A percentile compares a stretch with the other conserved stretches of the same genome.
Conservation (phyloP, 2,888 invertebrate genomes). For the Rhingia campestris region DNA sequence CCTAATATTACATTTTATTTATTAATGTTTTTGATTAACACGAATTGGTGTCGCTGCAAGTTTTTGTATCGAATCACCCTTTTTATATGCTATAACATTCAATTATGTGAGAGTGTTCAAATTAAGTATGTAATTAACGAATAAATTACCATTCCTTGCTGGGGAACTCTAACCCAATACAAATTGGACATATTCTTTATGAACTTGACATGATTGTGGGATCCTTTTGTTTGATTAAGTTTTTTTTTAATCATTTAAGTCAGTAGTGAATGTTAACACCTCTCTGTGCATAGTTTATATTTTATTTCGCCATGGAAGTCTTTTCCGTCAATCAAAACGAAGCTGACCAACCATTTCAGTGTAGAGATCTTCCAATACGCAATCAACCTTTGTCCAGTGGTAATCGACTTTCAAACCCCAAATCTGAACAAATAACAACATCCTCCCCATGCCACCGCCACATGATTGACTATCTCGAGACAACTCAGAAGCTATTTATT, state of each 20-base stretch:
- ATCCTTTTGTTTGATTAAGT: no score
- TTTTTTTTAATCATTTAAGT: not conserved
- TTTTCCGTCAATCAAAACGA: not conserved
- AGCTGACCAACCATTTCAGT: not conserved
- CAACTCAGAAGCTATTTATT: conserved; percentile 24
- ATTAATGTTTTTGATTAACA: no score
- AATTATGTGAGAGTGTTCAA: no score
- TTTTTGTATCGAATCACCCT: no score
- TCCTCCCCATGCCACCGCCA: not conserved
- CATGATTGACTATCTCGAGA: conserved; percentile 30
- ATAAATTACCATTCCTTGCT: no score
- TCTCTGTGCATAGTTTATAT: not conserved
- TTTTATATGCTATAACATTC: no score
- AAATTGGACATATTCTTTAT: no score
- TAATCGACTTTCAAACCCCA: not conserved
- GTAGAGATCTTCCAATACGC: conserved; percentile 28
- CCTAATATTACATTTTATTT: no score
- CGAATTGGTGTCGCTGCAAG: no score
- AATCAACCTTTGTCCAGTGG: conserved; percentile 7
- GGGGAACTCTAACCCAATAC: no score
- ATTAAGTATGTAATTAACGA: no score
- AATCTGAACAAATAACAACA: not conserved
- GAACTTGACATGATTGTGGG: no score
- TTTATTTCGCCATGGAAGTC: conserved; percentile 17
- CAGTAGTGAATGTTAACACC: not conserved